Conservation (phyloP, 2,113 vertebrate genomes). For the Ginglymostoma cirratum region DNA sequence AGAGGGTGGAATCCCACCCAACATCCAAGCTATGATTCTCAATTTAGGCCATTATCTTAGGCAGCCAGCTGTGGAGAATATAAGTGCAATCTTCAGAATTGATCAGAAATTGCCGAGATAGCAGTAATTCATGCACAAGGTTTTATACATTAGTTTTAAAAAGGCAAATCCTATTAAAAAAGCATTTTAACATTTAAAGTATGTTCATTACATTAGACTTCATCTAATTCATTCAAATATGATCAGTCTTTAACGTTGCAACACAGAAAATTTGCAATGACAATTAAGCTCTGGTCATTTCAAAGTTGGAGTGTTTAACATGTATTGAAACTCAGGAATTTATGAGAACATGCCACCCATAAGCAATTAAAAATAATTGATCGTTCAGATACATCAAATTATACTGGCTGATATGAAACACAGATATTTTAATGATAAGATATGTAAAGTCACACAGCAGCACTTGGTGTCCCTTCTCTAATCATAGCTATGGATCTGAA, state of each 20-base stretch:
- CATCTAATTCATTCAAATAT: neutral
- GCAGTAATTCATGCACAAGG: neutral
- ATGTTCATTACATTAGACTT: neutral
- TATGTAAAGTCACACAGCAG: neutral
- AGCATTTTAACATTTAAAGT: slow-evolving; percentile 1
- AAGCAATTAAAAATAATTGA: neutral
- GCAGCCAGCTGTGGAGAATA: neutral
- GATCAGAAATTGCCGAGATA: neutral
- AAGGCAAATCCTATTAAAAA: neutral
- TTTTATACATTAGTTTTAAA: neutral
- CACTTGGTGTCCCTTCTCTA: neutral
- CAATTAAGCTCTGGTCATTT: neutral
- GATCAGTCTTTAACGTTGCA: neutral
- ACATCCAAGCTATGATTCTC: neutral
- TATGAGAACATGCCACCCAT: neutral
- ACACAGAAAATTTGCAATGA: neutral
- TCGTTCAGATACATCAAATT: neutral
- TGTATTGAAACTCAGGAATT: neutral
- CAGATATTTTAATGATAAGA: neutral
- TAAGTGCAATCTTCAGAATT: neutral
- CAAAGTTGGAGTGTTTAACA: neutral
- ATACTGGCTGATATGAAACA: neutral
- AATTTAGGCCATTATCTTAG: neutral
- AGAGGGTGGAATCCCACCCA: neutral
- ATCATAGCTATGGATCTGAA: neutral